A percentile compares a stretch with the other conserved stretches of the same genome.
These are phyloP conservation scores for Synanthedon formicaeformis DNA, from an alignment of 2,888 invertebrate genomes.

Conservation along the genomic window DNA sequence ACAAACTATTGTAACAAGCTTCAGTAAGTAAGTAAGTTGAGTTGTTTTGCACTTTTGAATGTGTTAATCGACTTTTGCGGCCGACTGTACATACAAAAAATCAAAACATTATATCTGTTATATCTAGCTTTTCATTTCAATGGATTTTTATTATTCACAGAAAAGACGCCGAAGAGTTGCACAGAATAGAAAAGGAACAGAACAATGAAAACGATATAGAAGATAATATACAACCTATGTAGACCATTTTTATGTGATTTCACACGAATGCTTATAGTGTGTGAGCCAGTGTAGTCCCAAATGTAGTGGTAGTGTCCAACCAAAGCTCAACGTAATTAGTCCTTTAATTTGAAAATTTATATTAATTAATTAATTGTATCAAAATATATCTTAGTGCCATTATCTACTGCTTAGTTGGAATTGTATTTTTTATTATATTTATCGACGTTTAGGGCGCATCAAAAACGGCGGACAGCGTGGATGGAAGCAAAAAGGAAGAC, in stretches of 20 bases:
- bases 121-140: too few species aligned
- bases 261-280: conserved; percentile 5
- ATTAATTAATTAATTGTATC: conserved; percentile 12
- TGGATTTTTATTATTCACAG: conserved; percentile 24
- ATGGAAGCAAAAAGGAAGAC: too few species aligned
- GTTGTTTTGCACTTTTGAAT: too few species aligned
- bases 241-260: conserved; percentile 10
- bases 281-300: conserved; percentile 35
- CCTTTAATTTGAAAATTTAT: conserved; percentile 5
- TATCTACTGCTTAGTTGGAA: conserved; percentile 7
- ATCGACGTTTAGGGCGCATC: background rate
- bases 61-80: too few species aligned
- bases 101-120: too few species aligned
- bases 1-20: too few species aligned
- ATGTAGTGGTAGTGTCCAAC: conserved; percentile 62
- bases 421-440: background rate
- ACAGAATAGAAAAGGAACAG: conserved; percentile 44
- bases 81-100: too few species aligned
- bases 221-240: conserved; percentile 49
- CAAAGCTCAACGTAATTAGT: conserved; percentile 57
- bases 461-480: too few species aligned
- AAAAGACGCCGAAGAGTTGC: conserved; percentile 57
- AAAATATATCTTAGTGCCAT: conserved; percentile 26
- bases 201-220: conserved; percentile 43
- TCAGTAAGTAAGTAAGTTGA: too few species aligned